These are phyloP conservation scores for Parascotia fuliginaria DNA, from an alignment of 2,888 invertebrate species.

Conservation along the genomic window DNA sequence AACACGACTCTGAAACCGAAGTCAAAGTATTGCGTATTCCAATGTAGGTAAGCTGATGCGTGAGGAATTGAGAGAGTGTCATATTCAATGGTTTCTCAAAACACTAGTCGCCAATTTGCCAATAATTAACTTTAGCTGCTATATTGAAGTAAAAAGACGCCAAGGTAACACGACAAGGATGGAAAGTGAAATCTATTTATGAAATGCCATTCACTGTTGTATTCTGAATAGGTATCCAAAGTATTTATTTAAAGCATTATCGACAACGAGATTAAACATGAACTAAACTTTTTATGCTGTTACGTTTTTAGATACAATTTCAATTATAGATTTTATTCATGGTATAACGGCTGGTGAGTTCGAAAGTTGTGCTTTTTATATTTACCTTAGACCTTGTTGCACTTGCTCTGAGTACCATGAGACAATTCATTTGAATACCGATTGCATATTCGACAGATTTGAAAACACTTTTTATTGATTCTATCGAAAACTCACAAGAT, in stretches of 20 bases:
- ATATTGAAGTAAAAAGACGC: conserved; percentile 40
- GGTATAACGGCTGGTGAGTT: no score
- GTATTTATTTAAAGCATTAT: conserved; percentile 47
- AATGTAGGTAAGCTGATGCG: no score
- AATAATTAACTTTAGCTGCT: conserved; percentile 13
- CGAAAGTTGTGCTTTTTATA: no score
- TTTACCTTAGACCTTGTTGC: no score
- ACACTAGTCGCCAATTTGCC: conserved; percentile 8
- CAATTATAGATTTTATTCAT: not conserved
- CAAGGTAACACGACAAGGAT: conserved; percentile 71
- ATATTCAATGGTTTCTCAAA: not conserved
- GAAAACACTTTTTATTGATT: no score
- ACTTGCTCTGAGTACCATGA: no score
- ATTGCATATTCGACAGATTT: no score
- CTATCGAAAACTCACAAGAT: no score
- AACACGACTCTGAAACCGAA: no score
- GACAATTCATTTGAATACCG: no score
- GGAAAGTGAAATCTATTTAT: conserved; percentile 77
- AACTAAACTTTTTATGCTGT: not conserved
- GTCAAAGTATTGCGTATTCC: no score
- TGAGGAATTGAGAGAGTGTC: conserved; percentile 1
- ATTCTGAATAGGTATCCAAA: conserved; percentile 46
- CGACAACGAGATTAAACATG: conserved; percentile 24
- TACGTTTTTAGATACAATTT: not conserved
- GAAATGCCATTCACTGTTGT: conserved; percentile 68